phyloP scores from a whole-genome alignment of 2,113 vertebrate genomes.

The Leucosticte australis region DNA sequence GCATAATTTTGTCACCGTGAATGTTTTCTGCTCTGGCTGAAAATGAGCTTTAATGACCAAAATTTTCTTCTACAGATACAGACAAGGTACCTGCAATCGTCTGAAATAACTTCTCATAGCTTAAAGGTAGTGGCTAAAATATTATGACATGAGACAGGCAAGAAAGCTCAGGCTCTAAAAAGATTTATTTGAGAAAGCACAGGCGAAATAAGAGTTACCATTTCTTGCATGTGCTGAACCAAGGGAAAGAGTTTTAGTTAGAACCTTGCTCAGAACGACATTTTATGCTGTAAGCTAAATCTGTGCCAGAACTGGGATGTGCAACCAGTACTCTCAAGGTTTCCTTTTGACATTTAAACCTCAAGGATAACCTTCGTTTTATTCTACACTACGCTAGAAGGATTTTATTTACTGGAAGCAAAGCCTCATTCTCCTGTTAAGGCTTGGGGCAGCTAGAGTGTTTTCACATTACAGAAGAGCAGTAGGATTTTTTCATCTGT shows the following conservation, averaged over 20 bases:
- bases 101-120: background rate
- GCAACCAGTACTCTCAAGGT: background rate
- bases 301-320: background rate
- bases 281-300: background rate
- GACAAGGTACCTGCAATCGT: background rate
- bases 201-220: background rate
- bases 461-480: background rate
- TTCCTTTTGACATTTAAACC: background rate
- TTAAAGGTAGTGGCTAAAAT: background rate
- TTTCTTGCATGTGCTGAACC: background rate
- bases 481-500: background rate
- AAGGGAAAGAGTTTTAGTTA: background rate
- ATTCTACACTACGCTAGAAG: background rate
- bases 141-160: background rate
- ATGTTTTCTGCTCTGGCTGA: background rate
- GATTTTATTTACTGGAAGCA: background rate
- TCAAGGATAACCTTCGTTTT: background rate
- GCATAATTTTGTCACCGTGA: background rate
- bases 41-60: background rate
- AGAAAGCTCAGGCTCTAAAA: background rate
- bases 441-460: background rate
- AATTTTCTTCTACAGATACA: background rate
- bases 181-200: background rate
- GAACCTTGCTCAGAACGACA: background rate
- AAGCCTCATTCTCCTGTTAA: background rate